Percentiles rank a stretch among this genome's conserved stretches.
phyloP scores from a whole-genome alignment of 2,113 vertebrate genomes.

The Alectura lathami region DNA sequence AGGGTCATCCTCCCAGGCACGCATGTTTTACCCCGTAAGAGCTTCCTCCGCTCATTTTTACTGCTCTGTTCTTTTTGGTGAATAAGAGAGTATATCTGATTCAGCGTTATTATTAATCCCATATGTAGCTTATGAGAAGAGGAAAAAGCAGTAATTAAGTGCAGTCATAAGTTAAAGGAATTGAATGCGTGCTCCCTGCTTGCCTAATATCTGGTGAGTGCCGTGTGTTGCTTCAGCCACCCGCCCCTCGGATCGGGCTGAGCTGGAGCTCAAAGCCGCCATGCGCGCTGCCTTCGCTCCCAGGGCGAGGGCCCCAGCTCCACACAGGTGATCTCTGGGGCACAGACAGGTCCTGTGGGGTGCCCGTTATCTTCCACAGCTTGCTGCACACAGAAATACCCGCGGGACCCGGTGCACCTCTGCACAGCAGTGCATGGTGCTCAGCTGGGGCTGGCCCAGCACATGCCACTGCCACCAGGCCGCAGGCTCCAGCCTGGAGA shows the following conservation, averaged over 20 bases:
- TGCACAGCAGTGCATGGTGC: fast-evolving
- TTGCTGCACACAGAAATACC: background rate
- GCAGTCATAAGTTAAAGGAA: slow-evolving; percentile 44
- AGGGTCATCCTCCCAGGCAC: background rate
- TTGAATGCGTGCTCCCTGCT: background rate
- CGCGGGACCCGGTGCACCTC: background rate
- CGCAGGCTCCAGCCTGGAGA: background rate
- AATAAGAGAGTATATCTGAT: slow-evolving; percentile 4
- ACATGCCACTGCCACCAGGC: background rate
- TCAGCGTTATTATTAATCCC: slow-evolving; percentile 61
- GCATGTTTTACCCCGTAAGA: background rate
- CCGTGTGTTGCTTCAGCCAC: background rate
- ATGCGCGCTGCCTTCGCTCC: background rate
- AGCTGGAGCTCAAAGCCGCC: background rate
- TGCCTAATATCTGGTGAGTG: slow-evolving; percentile 8
- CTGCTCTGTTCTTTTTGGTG: background rate
- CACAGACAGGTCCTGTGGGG: fast-evolving
- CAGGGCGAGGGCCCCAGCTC: background rate
- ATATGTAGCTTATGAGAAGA: slow-evolving; percentile 47
- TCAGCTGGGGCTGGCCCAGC: background rate
- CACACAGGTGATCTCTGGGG: background rate
- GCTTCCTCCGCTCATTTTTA: background rate
- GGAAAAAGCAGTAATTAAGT: slow-evolving; percentile 47
- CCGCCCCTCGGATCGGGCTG: background rate
- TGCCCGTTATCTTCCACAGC: background rate